phyloP scores from a whole-genome alignment of 2,888 invertebrate genomes.

The Cheilosia vulpina region DNA sequence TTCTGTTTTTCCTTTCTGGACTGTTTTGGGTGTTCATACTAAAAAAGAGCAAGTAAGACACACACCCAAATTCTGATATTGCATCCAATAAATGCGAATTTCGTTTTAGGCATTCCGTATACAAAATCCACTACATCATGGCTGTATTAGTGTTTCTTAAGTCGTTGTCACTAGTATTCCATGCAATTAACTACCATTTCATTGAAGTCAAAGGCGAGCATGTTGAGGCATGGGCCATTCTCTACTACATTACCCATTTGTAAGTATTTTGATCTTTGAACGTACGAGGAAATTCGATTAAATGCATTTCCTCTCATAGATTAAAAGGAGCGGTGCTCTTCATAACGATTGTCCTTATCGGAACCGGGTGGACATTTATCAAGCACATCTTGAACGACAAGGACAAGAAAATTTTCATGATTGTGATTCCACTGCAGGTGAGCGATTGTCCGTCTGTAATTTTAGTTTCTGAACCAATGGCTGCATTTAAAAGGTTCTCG shows the following conservation, averaged over 20 bases:
- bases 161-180: conserved; percentile 95
- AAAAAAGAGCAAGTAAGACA: conserved; percentile 88
- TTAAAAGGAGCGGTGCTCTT: conserved; percentile 96
- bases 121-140: conserved; percentile 98
- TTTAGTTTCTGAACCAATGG: conserved; percentile 21
- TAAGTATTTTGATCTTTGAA: conserved; percentile 84
- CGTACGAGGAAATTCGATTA: no score
- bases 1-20: conserved; percentile 94
- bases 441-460: conserved; percentile 61
- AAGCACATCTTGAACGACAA: conserved; percentile 98
- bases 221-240: conserved; percentile 98
- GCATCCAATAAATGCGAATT: conserved; percentile 25
- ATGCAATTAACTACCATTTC: conserved; percentile 97
- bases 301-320: conserved; percentile 83
- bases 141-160: conserved; percentile 96
- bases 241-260: conserved; percentile 99
- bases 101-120: conserved; percentile 89
- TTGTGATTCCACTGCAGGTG: conserved; percentile 98
- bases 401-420: conserved; percentile 98
- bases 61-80: not conserved
- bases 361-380: conserved; percentile 99
- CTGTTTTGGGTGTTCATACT: conserved; percentile 96
- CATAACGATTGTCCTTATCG: conserved; percentile 97
- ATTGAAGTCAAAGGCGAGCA: conserved; percentile 96
- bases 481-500: conserved; percentile 89